Base-by-base conservation (phyloP, 2,113 vertebrate species). In the Petroica traversi region DNA sequence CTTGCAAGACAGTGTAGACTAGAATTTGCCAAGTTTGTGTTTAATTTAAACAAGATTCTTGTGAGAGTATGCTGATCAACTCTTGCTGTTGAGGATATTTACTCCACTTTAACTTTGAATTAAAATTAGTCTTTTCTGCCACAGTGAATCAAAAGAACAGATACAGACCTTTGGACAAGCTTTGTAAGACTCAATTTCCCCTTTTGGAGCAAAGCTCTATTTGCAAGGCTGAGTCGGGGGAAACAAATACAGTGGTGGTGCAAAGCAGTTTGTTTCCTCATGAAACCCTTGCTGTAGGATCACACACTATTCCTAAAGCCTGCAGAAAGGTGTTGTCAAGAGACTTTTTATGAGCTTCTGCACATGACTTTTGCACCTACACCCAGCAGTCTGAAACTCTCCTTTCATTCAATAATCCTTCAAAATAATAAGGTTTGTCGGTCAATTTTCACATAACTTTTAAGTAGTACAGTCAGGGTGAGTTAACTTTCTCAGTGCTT, bases 311-410 rank as follows among this genome's bases (percentile, higher is more conserved):
- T 78, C 52, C 61, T 58, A 34, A 74, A 89, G 51, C 31, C 7
- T 75, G 52, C 73, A 67, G 34, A 80, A 79, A 48, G 26, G 5
- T 66, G 19, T 26, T 83, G 26, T 77, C 23, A 63, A 25, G 23
- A 79, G 29, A 45, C 24, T 10, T 57, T 58, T 58, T n/a, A 16
- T 34, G 20, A 58, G 74, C 18, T 74, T 88, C 5, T 49, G 33
- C 38, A 13, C 1, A 0, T 61, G 26, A 54, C 28, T 79, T 48
- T n/a, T 59, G 38, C 17, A 12, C 28, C 75, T 71, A 22, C 0
- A 66, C 6, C 1, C 51, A 49, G 34, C 12, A 69, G 5, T 69
- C 45, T 17, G 6, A 48, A 83, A 62, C 57, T 76, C 9, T 46
- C 23, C 28, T 92, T 75, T 78, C 9, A 24, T 64, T 87, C 68